Conservation (phyloP, 1,140 invertebrate species). For the Onthophagus taurus region DNA sequence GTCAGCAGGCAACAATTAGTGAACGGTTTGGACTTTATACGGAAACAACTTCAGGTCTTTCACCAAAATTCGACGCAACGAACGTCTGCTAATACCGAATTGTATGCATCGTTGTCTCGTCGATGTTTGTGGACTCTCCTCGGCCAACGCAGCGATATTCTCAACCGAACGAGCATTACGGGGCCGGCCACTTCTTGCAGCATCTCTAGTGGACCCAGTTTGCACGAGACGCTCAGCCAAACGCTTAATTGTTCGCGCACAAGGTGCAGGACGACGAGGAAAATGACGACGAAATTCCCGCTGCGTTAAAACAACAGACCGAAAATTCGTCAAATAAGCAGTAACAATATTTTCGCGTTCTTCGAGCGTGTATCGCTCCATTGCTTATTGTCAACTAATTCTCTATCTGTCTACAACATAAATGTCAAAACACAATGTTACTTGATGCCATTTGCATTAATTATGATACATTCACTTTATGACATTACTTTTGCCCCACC, state of each 20-base stretch:
- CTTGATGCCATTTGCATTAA: too few relatives aligned
- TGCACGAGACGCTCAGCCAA: slow-evolving; percentile 15
- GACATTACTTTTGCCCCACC: too few relatives aligned
- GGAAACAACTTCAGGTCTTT: slow-evolving; percentile 1
- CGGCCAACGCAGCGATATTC: slow-evolving; percentile 14
- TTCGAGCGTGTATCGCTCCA: too few relatives aligned
- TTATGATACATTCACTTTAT: too few relatives aligned
- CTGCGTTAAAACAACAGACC: too few relatives aligned
- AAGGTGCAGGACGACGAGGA: slow-evolving; percentile 12
- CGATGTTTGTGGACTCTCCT: slow-evolving; percentile 10
- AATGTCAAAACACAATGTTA: too few relatives aligned
- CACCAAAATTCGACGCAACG: slow-evolving; percentile 16
- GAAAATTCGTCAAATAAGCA: too few relatives aligned
- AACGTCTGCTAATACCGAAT: slow-evolving; percentile 15
- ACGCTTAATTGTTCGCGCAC: slow-evolving; percentile 16
- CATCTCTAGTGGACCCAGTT: slow-evolving; percentile 12
- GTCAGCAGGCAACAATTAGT: slow-evolving; percentile 19
- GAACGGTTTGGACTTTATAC: slow-evolving; percentile 12
- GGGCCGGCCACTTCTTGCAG: neutral
- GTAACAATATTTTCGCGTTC: too few relatives aligned
- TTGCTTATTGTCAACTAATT: too few relatives aligned
- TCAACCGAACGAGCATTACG: slow-evolving; percentile 5
- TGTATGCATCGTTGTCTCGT: slow-evolving; percentile 17
- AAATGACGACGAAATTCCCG: too few relatives aligned
- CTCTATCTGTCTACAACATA: too few relatives aligned